Evolutionary conservation across 2,888 invertebrate genomes (phyloP), one percentile per base, ranked within the genome.

Genomic region (Sceliomorpha sp.): DNA sequence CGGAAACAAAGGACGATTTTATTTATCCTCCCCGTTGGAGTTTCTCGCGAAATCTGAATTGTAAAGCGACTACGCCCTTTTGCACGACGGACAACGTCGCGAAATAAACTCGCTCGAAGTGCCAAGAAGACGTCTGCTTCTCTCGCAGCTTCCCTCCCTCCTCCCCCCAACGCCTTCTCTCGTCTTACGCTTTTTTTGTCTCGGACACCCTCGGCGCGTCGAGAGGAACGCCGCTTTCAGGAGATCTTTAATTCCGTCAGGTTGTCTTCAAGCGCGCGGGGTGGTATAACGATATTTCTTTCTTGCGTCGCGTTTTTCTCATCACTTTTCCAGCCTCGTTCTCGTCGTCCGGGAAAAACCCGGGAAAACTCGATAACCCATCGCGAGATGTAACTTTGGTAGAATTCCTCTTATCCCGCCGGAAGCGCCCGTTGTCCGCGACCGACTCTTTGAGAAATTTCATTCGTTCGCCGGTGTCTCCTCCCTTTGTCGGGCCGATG

Each of bases 201-300:
- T 59, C 8, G 36, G 45, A 12, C 51, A 29, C 53, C 20, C 20
- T 29, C 34, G 24, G 12, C 13, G n/a, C 20, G 37, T 27, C 36
- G 36, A 26, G 27, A 58, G 58, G 51, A 51, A 51, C 55, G 48
- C 24, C 13, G 37, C 44, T 29, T 26, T 32, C 32, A 26, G 9
- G 59, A 42, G 55, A 55, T 47, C 62, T 67, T 69, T 64, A 77
- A 75, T 77, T 76, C 68, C 58, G 55, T 66, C 51, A 44, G 63
- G 59, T 58, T 56, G 59, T 58, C 59, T 66, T 68, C 37, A 73
- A 70, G 51, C 36, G 36, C 39, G 44, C 36, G 36, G 36, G 44
- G 15, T 42, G 39, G 42, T 68, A 64, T 70, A 74, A 74, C 66
- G 67, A 74, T 74, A 73, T 69, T 69, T 73, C 72, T 72, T 74